Base-by-base conservation (phyloP, 2,113 vertebrate genomes). In the Illadopsis cleaveri region DNA sequence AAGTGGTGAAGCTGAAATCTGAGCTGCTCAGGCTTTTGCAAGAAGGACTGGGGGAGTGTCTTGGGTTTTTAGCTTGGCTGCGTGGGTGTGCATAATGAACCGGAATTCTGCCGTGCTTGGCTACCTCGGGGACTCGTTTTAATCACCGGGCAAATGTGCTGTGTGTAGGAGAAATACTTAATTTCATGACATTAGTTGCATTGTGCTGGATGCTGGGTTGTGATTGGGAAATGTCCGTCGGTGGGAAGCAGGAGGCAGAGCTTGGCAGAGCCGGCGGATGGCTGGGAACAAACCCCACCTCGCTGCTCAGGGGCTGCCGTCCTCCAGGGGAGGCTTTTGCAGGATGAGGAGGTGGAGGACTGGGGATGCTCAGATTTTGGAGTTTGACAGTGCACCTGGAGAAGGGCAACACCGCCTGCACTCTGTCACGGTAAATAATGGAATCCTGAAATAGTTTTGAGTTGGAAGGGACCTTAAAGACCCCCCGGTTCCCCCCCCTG, bases 41-140 rank as follows among this genome's bases (percentile, higher is more conserved):
- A 17, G 91, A 25, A 91, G 79, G 92, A 21, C 66, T 18, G 72
- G 94, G 88, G 95, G 95, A 97, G 92, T 86, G 88, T 57, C 95
- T 86, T 90, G 90, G 92, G 88, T 82, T 75, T 76, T 93, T 33
- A 87, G 90, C 15, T 10, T n/a, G 92, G 79, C 94, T 94, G 95
- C 90, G 87, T 95, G 95, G 95, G 95, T 92, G 95, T 94, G 96
- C 92, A 93, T 85, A 94, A 95, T 94, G 86, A 95, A 82, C 91
- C 42, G 75, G 57, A 71, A 72, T 92, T 93, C 94, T 97, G 94
- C 95, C 92, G 82, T 12, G 88, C 94, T 94, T 80, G 94, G 82
- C 95, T 94, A 93, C 95, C 94, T 97, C 88, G 54, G 92, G 95
- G 96, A 92, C 92, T 73, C 11, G 25, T 88, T 95, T 54, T 94